Conservation (phyloP, 2,888 invertebrate species). For the Cheilosia scutellata region DNA sequence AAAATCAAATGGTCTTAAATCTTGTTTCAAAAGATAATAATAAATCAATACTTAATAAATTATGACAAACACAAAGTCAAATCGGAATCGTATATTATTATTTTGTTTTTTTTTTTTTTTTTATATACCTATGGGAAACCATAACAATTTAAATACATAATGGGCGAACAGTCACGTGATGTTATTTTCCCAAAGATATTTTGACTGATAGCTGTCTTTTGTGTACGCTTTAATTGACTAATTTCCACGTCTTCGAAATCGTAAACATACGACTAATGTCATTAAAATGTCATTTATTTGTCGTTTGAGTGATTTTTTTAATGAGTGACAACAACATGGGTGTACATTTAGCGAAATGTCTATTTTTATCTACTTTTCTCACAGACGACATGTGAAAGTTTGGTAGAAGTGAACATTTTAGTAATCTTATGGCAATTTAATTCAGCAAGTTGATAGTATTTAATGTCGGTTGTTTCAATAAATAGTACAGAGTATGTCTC, state of each 20-base stretch:
- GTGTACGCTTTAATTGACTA: not conserved
- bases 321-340: not conserved
- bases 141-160: not conserved
- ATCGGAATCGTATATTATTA: not conserved
- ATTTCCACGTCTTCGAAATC: not conserved
- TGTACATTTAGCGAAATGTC: not conserved
- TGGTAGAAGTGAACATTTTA: too few species aligned
- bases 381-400: not conserved
- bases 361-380: not conserved
- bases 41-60: too few species aligned
- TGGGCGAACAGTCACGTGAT: not conserved
- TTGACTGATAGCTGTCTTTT: not conserved
- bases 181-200: not conserved
- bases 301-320: not conserved
- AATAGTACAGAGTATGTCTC: too few species aligned
- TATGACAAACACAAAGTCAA: too few species aligned
- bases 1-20: too few species aligned
- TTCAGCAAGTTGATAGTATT: too few species aligned
- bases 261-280: constrained; percentile 6
- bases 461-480: too few species aligned
- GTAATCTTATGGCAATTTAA: too few species aligned
- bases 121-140: not conserved
- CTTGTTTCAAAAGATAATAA: too few species aligned
- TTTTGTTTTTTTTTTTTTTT: not conserved
- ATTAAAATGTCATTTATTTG: not conserved